phyloP scores from a whole-genome alignment of 2,113 vertebrate species.

The Leptosomus discolor region DNA sequence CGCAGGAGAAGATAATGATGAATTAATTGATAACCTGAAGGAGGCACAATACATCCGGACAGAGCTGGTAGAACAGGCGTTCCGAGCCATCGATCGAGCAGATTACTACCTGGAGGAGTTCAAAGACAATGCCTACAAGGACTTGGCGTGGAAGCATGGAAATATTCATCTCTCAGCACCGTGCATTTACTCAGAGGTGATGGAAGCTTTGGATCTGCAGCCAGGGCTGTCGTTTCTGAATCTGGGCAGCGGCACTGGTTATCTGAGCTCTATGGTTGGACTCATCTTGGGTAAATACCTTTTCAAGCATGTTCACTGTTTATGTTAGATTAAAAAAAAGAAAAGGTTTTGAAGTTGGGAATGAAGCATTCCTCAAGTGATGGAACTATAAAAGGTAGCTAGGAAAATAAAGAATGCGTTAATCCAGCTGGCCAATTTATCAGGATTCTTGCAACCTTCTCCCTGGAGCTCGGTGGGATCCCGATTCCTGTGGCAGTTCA shows the following conservation, averaged over 20 bases:
- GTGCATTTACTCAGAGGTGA: constrained; percentile 97
- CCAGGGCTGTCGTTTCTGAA: constrained; percentile 95
- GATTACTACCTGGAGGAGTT: constrained; percentile 98
- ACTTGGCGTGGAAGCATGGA: constrained; percentile 94
- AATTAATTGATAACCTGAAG: constrained; percentile 95
- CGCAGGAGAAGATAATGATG: constrained; percentile 95
- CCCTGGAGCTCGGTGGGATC: not conserved
- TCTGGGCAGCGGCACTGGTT: constrained; percentile 95
- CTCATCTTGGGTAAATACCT: constrained; percentile 88
- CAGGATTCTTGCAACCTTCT: not conserved
- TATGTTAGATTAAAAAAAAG: not conserved
- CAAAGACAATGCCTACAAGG: constrained; percentile 95
- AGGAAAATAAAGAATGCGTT: not conserved
- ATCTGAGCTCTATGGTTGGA: constrained; percentile 98
- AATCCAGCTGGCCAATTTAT: not conserved
- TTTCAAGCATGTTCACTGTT: not conserved
- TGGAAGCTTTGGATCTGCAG: constrained; percentile 95
- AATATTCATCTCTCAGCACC: constrained; percentile 97
- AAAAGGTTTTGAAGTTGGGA: not conserved
- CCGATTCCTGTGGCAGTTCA: not conserved
- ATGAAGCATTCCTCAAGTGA: not conserved
- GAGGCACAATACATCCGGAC: constrained; percentile 96
- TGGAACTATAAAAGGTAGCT: not conserved
- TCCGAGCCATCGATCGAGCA: constrained; percentile 90
- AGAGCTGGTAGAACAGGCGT: constrained; percentile 91